phyloP scores from a whole-genome alignment of 2,113 vertebrate genomes.

The Thunnus maccoyii region DNA sequence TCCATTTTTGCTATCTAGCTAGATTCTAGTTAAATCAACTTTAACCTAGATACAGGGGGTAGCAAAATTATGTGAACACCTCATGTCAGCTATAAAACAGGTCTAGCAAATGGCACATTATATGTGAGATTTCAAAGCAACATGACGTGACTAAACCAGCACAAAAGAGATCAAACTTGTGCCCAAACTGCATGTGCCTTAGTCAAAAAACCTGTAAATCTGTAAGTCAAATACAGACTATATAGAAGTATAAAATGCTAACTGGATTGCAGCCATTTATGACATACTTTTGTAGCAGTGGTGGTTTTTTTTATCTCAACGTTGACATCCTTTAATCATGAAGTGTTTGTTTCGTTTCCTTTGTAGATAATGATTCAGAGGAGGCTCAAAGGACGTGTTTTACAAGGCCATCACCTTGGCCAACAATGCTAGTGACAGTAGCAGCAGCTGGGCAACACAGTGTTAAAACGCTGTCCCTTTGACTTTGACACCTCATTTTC shows the following conservation, averaged over 20 bases:
- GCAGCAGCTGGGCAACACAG: slow-evolving; percentile 12
- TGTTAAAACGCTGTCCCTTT: slow-evolving; percentile 5
- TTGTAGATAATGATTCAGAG: slow-evolving; percentile 8
- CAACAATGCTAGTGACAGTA: slow-evolving; percentile 9
- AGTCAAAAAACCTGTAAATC: too few species aligned
- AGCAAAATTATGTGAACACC: too few species aligned
- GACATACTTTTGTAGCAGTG: slow-evolving; percentile 23
- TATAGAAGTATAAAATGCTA: neutral
- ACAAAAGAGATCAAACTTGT: too few species aligned
- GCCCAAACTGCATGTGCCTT: too few species aligned
- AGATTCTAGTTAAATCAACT: too few species aligned
- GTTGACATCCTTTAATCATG: neutral
- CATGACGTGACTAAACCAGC: too few species aligned
- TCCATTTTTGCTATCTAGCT: too few species aligned
- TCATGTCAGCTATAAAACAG: too few species aligned
- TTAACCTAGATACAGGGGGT: too few species aligned
- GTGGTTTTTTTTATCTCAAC: slow-evolving; percentile 1
- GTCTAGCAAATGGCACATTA: too few species aligned
- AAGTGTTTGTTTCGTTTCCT: slow-evolving; percentile 26
- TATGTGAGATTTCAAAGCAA: too few species aligned
- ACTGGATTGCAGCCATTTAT: slow-evolving; percentile 28
- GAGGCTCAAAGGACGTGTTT: slow-evolving; percentile 1
- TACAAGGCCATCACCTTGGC: slow-evolving; percentile 11
- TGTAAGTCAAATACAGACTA: too few species aligned
- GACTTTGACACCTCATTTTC: slow-evolving; percentile 49